Evolutionary conservation across 2,113 vertebrate genomes (phyloP).

Genomic region (Odocoileus hemionus): DNA sequence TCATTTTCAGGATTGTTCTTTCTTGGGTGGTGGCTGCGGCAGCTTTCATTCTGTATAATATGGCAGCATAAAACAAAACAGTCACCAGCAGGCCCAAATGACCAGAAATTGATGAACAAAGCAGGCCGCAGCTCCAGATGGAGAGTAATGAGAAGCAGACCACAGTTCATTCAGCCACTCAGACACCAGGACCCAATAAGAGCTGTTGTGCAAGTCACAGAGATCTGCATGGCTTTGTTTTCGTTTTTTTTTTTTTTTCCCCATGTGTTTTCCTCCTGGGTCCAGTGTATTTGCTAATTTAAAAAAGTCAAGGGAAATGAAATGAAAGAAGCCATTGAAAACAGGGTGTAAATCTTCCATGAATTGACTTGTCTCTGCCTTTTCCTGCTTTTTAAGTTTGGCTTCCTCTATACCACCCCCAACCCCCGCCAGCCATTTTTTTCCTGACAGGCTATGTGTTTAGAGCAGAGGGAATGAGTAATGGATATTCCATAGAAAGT

Average conservation of each 20-base stretch:
- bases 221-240: slow-evolving; percentile 42
- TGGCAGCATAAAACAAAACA: slow-evolving; percentile 71
- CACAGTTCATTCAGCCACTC: slow-evolving; percentile 71
- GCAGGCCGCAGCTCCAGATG: slow-evolving; percentile 58
- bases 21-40: slow-evolving; percentile 63
- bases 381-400: neutral
- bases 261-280: slow-evolving; percentile 54
- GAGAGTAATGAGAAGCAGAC: slow-evolving; percentile 75
- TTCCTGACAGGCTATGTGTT: slow-evolving; percentile 68
- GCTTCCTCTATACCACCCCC: neutral
- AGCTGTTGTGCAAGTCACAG: slow-evolving; percentile 42
- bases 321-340: slow-evolving; percentile 65
- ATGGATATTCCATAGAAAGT: slow-evolving; percentile 77
- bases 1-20: slow-evolving; percentile 69
- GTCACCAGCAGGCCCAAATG: slow-evolving; percentile 61
- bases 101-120: slow-evolving; percentile 74
- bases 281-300: slow-evolving; percentile 66
- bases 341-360: slow-evolving; percentile 51
- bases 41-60: slow-evolving; percentile 50
- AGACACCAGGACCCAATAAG: slow-evolving; percentile 31
- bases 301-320: slow-evolving; percentile 56
- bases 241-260: neutral
- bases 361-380: slow-evolving; percentile 37
- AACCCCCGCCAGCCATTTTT: neutral
- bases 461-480: slow-evolving; percentile 72